Evolutionary conservation across 1,140 invertebrate genomes (phyloP).

Genomic region (Diploscapter pachys): DNA sequence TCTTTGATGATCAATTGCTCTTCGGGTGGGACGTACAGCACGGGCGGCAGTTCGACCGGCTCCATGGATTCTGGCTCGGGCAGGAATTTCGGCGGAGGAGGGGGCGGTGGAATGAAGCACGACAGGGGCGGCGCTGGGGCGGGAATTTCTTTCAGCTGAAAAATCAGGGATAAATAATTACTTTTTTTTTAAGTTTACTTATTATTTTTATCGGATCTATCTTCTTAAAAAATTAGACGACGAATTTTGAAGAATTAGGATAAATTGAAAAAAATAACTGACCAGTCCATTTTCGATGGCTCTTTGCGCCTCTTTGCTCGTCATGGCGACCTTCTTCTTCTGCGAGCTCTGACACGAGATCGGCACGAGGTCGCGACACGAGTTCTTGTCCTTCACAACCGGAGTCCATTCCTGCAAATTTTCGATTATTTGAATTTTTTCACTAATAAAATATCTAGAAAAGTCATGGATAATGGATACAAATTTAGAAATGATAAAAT

Average conservation of each 20-base stretch:
- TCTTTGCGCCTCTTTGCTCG: constrained; percentile 34
- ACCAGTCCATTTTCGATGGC: constrained; percentile 15
- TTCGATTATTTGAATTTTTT: background rate
- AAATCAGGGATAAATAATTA: too few relatives aligned
- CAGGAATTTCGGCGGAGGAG: constrained; percentile 18
- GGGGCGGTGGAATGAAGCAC: constrained; percentile 1
- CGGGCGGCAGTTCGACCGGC: constrained; percentile 41
- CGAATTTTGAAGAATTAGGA: background rate
- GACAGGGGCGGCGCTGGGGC: background rate
- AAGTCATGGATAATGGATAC: background rate
- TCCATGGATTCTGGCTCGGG: constrained; percentile 10
- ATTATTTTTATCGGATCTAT: too few relatives aligned
- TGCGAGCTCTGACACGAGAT: constrained; percentile 66
- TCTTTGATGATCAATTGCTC: constrained; percentile 46
- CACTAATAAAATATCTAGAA: too few relatives aligned
- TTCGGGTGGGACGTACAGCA: constrained; percentile 54
- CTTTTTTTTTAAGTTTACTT: too few relatives aligned
- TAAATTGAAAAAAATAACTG: background rate
- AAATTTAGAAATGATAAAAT: background rate
- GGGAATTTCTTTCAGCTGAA: background rate
- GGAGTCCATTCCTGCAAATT: constrained; percentile 26
- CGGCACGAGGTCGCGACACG: constrained; percentile 64
- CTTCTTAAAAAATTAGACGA: too few relatives aligned
- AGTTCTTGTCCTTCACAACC: constrained; percentile 72
- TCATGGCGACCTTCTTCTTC: constrained; percentile 60